Conservation (phyloP, 2,113 vertebrate species). For the Callipepla californica region DNA sequence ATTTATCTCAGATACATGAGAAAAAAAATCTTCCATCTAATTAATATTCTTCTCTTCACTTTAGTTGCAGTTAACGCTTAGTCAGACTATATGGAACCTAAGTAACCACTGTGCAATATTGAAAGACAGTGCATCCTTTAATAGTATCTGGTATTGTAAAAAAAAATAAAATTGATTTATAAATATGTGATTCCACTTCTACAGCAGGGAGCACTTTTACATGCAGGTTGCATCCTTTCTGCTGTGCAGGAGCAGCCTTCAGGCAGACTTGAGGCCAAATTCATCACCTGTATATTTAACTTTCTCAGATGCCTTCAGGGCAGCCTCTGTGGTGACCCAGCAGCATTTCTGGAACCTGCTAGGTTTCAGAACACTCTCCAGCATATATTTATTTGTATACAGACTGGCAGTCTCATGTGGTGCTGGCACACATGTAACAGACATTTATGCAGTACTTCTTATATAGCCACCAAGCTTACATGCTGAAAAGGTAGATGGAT, state of each 20-base stretch:
- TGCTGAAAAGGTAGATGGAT: not conserved
- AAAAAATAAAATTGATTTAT: not conserved
- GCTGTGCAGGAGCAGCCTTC: not conserved
- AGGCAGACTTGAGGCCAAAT: not conserved
- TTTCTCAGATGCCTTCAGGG: not conserved
- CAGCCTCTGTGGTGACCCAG: not conserved
- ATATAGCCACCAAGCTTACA: not conserved
- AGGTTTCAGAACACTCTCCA: fast-evolving
- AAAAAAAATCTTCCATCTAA: not conserved
- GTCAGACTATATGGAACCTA: not conserved
- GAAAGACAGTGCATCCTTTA: not conserved
- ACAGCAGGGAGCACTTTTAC: not conserved
- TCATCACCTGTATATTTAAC: not conserved
- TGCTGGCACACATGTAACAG: not conserved
- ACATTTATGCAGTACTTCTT: not conserved
- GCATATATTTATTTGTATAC: fast-evolving
- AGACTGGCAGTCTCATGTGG: not conserved
- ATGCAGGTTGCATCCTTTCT: not conserved
- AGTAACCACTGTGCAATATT: not conserved
- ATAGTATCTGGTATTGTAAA: not conserved
- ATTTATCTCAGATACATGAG: not conserved
- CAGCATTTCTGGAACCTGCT: not conserved
- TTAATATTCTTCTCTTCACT: not conserved
- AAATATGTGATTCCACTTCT: not conserved
- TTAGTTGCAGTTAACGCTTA: not conserved